Evolutionary conservation across 2,797 vertebrate species (phyloP), one percentile per base, ranked within the genome.

Genomic region (Saxicola maurus): DNA sequence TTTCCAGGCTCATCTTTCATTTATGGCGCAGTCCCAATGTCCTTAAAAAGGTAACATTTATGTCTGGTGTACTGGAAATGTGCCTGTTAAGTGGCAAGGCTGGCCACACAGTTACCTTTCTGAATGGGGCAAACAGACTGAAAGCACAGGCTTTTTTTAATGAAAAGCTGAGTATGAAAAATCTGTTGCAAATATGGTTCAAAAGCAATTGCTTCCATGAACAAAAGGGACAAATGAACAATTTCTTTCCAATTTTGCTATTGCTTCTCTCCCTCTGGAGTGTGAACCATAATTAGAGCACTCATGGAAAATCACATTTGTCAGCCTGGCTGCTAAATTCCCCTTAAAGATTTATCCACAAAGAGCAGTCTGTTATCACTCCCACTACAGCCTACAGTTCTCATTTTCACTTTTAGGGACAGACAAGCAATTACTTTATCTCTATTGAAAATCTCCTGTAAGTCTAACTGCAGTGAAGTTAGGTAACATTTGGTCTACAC

Each of bases 241-340:
- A 87, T 92, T 92, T 88, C 48, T 77, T 89, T 83, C 57, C 85
- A 61, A 40, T 94, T 85, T 91, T 94, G 59, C 59, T 49, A 86
- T 84, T 92, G 67, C 53, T 90, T 30, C 17, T 92, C 60, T 96
- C 80, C 60, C 81, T 92, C 81, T 83, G 64, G 76, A 95, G 52
- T 89, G 33, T 73, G 85, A 92, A 84, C 71, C 81, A 40, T 91
- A 94, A 95, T 94, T 92, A 91, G 65, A 92, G 65, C 71, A 74
- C 81, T 93, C 87, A 62, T 2, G 88, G 69, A 91, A 89, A 94
- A 95, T 84, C 85, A 46, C 68, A 84, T 93, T 95, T 94, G 69
- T 95, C 87, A 93, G 59, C 69, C 38, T 91, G 71, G 78, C 79
- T 86, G 71, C 55, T 84, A 61, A 95, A 67, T 68, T 69, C 64